Conservation (phyloP, 2,888 invertebrate genomes). For the Lasioglossum oenotherae region DNA sequence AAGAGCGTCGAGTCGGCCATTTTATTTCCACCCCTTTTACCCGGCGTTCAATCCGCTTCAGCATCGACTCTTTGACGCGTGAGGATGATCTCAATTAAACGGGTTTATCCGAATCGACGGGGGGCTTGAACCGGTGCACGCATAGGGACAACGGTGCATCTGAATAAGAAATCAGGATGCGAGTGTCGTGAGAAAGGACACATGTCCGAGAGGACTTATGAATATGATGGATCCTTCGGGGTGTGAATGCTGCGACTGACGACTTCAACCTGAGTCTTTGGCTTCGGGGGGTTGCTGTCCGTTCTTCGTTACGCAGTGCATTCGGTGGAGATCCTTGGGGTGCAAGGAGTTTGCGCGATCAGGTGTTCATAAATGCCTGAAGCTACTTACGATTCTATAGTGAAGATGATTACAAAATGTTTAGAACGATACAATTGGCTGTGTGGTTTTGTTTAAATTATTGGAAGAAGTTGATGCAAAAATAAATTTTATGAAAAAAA, state of each 20-base stretch:
- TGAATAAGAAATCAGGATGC: conserved; percentile 77
- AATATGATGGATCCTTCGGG: conserved; percentile 68
- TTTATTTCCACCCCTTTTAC: conserved; percentile 24
- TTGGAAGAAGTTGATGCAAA: neutral
- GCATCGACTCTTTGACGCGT: conserved; percentile 71
- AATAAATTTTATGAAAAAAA: too few relatives aligned
- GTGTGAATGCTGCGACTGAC: conserved; percentile 69
- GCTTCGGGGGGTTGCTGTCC: conserved; percentile 58
- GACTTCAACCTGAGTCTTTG: conserved; percentile 72
- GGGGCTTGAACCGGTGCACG: conserved; percentile 75
- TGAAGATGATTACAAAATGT: neutral
- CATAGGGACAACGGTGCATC: conserved; percentile 67
- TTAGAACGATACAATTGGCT: neutral
- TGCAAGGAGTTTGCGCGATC: conserved; percentile 47
- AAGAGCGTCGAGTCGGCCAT: neutral
- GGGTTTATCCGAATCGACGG: conserved; percentile 79
- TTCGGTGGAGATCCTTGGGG: conserved; percentile 19
- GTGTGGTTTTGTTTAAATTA: neutral
- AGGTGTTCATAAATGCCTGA: conserved; percentile 52
- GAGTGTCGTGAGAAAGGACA: conserved; percentile 75
- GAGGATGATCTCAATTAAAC: conserved; percentile 81
- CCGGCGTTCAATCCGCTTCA: conserved; percentile 46
- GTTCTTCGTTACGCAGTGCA: neutral
- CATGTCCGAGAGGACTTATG: conserved; percentile 66
- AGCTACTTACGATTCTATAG: neutral